Conservation (phyloP, 2,888 invertebrate species). For the Cheilosia impressa region DNA sequence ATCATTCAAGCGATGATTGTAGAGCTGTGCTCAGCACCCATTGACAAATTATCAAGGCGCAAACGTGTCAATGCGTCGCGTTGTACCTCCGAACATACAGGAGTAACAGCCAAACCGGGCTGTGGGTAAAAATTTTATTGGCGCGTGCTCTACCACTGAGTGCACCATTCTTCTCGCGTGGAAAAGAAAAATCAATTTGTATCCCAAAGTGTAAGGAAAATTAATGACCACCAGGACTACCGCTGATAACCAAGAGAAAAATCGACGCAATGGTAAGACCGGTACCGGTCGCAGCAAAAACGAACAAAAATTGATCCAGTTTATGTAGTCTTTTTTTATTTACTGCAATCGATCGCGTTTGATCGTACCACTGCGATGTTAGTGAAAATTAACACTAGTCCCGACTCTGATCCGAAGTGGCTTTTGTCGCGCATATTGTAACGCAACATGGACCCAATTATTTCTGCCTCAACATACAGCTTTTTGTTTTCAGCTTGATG, state of each 20-base stretch:
- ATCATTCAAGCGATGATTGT: conserved; percentile 38
- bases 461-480: conserved; percentile 23
- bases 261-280: conserved; percentile 48
- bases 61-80: conserved; percentile 64
- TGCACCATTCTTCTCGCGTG: conserved; percentile 51
- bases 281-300: conserved; percentile 23
- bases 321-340: conserved; percentile 33
- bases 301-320: conserved; percentile 34
- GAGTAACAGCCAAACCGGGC: conserved; percentile 35
- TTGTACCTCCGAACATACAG: conserved; percentile 32
- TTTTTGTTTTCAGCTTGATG: conserved; percentile 32
- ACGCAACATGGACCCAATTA: conserved; percentile 58
- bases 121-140: conserved; percentile 33
- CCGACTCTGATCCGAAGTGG: conserved; percentile 24
- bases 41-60: conserved; percentile 66
- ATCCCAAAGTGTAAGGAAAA: conserved; percentile 68
- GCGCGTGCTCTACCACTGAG: conserved; percentile 59
- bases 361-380: conserved; percentile 42
- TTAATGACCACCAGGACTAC: conserved; percentile 65
- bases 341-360: conserved; percentile 48
- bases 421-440: conserved; percentile 59
- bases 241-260: conserved; percentile 60
- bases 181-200: conserved; percentile 68
- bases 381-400: conserved; percentile 68
- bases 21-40: conserved; percentile 37